Evolutionary conservation across 1,140 invertebrate genomes (phyloP).

Genomic region (Periplaneta americana): DNA sequence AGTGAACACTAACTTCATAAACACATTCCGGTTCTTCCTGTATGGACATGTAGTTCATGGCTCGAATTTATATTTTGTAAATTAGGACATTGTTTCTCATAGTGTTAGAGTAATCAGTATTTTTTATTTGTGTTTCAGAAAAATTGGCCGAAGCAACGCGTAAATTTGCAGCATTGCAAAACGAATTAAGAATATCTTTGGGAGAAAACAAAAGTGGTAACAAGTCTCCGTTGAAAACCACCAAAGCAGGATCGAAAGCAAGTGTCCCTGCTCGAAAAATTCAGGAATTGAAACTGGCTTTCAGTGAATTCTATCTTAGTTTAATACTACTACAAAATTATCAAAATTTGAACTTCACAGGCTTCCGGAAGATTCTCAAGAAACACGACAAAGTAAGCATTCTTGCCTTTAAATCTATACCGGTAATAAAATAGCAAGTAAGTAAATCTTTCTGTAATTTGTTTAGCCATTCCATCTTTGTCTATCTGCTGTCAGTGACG

Average conservation of each 20-base stretch:
- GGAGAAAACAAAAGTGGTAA: constrained; percentile 33
- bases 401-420: too few species aligned
- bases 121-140: constrained; percentile 46
- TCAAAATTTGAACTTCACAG: constrained; percentile 83
- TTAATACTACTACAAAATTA: constrained; percentile 72
- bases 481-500: too few species aligned
- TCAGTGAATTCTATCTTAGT: constrained; percentile 87
- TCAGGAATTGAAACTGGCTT: constrained; percentile 84
- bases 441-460: too few species aligned
- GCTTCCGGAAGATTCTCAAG: constrained; percentile 89
- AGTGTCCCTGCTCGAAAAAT: constrained; percentile 56
- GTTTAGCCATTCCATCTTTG: too few species aligned
- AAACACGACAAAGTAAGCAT: constrained; percentile 82
- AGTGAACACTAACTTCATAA: too few species aligned
- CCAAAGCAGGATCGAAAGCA: background rate
- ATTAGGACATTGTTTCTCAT: too few species aligned
- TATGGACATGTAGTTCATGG: too few species aligned
- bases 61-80: too few species aligned
- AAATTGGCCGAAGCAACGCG: constrained; percentile 82
- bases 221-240: background rate
- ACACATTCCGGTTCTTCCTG: too few species aligned
- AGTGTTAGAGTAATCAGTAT: too few species aligned
- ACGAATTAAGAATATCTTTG: constrained; percentile 52
- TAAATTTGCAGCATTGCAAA: constrained; percentile 69
- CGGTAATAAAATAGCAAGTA: too few species aligned